Conservation (phyloP, 2,797 vertebrate genomes). For the Ispidina picta region DNA sequence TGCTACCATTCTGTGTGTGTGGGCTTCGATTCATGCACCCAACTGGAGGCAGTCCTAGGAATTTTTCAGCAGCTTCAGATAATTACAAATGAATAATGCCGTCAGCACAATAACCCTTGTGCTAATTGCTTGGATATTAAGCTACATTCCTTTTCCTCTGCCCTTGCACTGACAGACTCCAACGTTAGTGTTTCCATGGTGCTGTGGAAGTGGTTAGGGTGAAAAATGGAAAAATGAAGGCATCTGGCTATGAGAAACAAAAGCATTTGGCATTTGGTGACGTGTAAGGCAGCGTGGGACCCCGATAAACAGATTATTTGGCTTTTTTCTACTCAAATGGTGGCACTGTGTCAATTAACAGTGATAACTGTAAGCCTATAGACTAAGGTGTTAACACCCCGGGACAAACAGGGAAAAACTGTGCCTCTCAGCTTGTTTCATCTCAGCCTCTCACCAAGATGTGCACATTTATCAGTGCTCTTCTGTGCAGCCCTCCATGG, state of each 20-base stretch:
- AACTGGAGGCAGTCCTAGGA: slow-evolving; percentile 51
- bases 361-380: background rate
- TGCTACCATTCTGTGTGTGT: slow-evolving; percentile 44
- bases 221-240: background rate
- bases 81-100: slow-evolving; percentile 60
- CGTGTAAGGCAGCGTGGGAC: background rate
- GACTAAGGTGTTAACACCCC: background rate
- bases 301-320: background rate
- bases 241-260: background rate
- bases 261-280: background rate
- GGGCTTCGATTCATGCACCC: slow-evolving; percentile 33
- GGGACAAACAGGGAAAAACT: background rate
- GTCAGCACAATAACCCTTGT: slow-evolving; percentile 58
- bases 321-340: background rate
- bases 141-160: slow-evolving; percentile 47
- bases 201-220: background rate
- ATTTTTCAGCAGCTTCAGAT: slow-evolving; percentile 59
- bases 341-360: background rate
- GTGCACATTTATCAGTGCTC: fast-evolving
- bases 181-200: background rate
- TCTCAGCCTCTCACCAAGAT: background rate
- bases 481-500: background rate
- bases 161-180: slow-evolving; percentile 10
- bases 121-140: slow-evolving; percentile 53
- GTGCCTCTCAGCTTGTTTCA: background rate